Percentiles rank a stretch among this genome's conserved stretches.
phyloP scores from a whole-genome alignment of 2,888 invertebrate species.

The Achlya flavicornis region DNA sequence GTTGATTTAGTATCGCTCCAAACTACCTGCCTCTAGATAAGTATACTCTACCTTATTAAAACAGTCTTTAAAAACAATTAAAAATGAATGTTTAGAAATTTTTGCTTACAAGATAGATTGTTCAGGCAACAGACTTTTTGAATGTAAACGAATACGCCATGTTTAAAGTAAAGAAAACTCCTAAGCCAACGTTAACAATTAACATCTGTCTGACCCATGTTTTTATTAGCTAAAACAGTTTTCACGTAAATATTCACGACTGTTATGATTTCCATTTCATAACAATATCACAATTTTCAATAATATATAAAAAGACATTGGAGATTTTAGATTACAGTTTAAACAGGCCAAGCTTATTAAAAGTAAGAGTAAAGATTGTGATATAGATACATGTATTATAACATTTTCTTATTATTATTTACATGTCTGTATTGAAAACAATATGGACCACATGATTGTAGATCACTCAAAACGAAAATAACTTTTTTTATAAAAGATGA shows the following conservation, averaged over 20 bases:
- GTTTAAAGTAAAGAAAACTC: background rate
- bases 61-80: conserved; percentile 33
- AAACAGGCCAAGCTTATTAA: conserved; percentile 80
- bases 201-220: conserved; percentile 54
- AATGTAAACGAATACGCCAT: background rate
- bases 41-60: conserved; percentile 27
- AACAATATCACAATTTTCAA: conserved; percentile 84
- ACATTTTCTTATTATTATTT: conserved; percentile 60
- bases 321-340: conserved; percentile 75
- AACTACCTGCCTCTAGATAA: background rate
- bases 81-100: conserved; percentile 27
- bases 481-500: conserved; percentile 58
- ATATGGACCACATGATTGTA: conserved; percentile 64
- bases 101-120: background rate
- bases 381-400: conserved; percentile 56
- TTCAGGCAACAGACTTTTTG: background rate
- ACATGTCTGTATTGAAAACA: conserved; percentile 56
- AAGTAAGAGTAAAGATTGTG: conserved; percentile 73
- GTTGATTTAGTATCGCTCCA: background rate
- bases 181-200: conserved; percentile 44
- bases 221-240: conserved; percentile 53
- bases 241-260: conserved; percentile 63
- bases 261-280: conserved; percentile 70
- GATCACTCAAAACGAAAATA: conserved; percentile 65
- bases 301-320: conserved; percentile 80